A percentile compares a stretch with the other conserved stretches of the same genome.
phyloP scores from a whole-genome alignment of 2,113 vertebrate species.

The Acinonyx jubatus region DNA sequence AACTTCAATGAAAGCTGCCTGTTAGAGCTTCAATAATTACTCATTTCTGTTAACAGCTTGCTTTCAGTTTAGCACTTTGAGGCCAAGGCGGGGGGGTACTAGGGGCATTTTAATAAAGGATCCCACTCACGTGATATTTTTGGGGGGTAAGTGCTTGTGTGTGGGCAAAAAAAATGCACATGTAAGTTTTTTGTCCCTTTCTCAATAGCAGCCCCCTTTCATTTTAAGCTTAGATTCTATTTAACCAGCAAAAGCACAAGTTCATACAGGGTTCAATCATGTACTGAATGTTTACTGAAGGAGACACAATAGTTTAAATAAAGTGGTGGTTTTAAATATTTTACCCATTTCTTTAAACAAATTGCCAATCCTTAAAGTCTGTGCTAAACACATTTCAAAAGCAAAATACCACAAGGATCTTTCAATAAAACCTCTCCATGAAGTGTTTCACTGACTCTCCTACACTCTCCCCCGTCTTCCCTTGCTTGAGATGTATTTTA shows the following conservation, averaged over 20 bases:
- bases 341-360: slow-evolving; percentile 90
- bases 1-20: slow-evolving; percentile 93
- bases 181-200: slow-evolving; percentile 87
- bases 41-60: slow-evolving; percentile 93
- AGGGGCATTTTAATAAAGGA: slow-evolving; percentile 87
- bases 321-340: slow-evolving; percentile 89
- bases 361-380: slow-evolving; percentile 87
- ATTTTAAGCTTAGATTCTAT: slow-evolving; percentile 86
- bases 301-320: slow-evolving; percentile 91
- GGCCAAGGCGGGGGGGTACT: slow-evolving; percentile 80
- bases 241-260: slow-evolving; percentile 89
- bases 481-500: slow-evolving; percentile 73
- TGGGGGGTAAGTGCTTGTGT: slow-evolving; percentile 88
- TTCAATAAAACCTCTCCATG: slow-evolving; percentile 80
- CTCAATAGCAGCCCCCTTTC: slow-evolving; percentile 85
- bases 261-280: slow-evolving; percentile 92
- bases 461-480: not conserved
- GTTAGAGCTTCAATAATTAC: slow-evolving; percentile 94
- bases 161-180: slow-evolving; percentile 88
- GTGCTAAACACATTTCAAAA: slow-evolving; percentile 86
- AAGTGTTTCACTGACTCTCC: slow-evolving; percentile 62
- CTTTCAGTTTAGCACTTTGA: slow-evolving; percentile 90
- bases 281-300: slow-evolving; percentile 90
- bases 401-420: slow-evolving; percentile 83
- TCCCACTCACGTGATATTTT: slow-evolving; percentile 84